phyloP scores from a whole-genome alignment of 35 echinoderm and acorn worm species.

The Hemicentrotus pulcherrimus region DNA sequence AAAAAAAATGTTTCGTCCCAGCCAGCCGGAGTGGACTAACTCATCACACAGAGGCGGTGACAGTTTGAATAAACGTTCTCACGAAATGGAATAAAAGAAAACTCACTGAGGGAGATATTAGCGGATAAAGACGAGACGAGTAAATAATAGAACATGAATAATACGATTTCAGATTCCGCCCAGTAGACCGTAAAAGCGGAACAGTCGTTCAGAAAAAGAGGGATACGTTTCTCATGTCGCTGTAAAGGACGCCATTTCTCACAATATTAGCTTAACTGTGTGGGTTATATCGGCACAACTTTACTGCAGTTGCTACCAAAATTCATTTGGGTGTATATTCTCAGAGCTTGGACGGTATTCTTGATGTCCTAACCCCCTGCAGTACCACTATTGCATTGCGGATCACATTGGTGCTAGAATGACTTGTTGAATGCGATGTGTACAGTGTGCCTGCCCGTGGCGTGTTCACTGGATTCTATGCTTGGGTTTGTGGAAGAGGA shows the following conservation, averaged over 20 bases:
- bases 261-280: background rate
- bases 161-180: background rate
- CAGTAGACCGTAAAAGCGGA: constrained; percentile 1
- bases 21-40: background rate
- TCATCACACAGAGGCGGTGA: background rate
- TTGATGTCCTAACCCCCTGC: background rate
- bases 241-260: background rate
- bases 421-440: background rate
- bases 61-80: constrained; percentile 18
- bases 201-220: background rate
- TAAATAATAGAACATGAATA: background rate
- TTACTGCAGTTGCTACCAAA: background rate
- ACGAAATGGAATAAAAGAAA: background rate
- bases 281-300: background rate
- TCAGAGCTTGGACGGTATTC: background rate
- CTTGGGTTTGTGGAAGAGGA: too few species aligned
- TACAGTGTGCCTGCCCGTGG: background rate
- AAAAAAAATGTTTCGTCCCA: background rate
- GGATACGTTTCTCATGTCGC: background rate
- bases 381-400: background rate
- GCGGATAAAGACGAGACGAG: background rate
- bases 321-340: background rate
- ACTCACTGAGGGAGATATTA: constrained; percentile 1
- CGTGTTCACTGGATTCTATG: background rate
- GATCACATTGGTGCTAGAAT: background rate